Evolutionary conservation across 2,888 invertebrate genomes (phyloP).

Genomic region (Ormyrus labotus): DNA sequence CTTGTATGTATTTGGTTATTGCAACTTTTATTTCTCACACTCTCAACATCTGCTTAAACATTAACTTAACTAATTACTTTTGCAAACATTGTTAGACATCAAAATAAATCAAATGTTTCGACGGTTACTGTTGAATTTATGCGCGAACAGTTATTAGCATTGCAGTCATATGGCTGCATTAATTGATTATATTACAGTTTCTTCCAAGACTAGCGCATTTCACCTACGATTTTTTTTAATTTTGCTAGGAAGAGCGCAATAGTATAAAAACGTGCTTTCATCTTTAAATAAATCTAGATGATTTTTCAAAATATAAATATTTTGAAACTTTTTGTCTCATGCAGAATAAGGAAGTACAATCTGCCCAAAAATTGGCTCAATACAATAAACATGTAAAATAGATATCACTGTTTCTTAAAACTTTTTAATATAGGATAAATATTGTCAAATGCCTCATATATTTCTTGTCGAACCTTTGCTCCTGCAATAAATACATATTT

Average conservation of each 20-base stretch:
- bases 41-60: no score
- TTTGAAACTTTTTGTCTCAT: conserved; percentile 17
- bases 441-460: conserved; percentile 95
- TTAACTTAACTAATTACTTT: no score
- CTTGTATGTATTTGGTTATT: no score
- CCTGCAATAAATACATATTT: conserved; percentile 76
- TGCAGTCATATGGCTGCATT: neutral
- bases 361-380: conserved; percentile 20
- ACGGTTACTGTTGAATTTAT: no score
- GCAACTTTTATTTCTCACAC: no score
- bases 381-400: conserved; percentile 4
- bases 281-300: conserved; percentile 16
- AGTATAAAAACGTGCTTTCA: conserved; percentile 32
- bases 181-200: conserved; percentile 20
- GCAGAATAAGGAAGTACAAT: conserved; percentile 26
- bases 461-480: conserved; percentile 94
- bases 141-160: no score
- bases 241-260: conserved; percentile 18
- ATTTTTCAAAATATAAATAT: conserved; percentile 40
- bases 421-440: conserved; percentile 97
- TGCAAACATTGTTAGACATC: no score
- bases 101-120: no score
- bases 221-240: conserved; percentile 12
- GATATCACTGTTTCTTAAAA: conserved; percentile 86
- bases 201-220: conserved; percentile 45